Base-by-base conservation (phyloP, 2,888 invertebrate species). In the Tubulanus polymorphus region DNA sequence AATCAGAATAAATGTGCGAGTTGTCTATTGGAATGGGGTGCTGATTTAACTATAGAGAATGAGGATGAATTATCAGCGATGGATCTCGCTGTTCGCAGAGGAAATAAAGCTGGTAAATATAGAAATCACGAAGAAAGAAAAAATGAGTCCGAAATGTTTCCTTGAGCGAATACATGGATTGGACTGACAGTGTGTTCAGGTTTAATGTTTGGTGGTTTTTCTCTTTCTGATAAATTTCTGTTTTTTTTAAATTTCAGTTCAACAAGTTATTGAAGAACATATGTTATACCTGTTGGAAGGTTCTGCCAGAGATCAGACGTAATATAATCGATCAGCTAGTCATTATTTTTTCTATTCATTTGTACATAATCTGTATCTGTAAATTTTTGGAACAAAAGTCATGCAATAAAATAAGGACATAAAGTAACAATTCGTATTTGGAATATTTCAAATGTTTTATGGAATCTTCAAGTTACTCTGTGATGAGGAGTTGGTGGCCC, bases 1-100 rank as follows among this genome's bases (percentile, higher is more conserved):
- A 91, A 93, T 80, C 91, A 93, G 81, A 88, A 91, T 1, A 90
- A 90, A 74, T 89, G 91, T 56, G 91, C 91, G 70, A 88, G 90
- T 71, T 89, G 92, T 75, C 83, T 94, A 53, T 83, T 94, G 48
- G 82, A 87, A 23, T 83, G 86, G 70, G 91, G 91, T 55, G 90
- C 92, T 29, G 89, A 92, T 78, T 82, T 93, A 64, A 88, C 89
- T 2, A 82, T 86, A 58, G 84, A 86, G 57, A 93, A 94, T 82
- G 86, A 88, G 71, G 86, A 88, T 75, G 88, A 88, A 67, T 87
- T 91, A 71, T 90, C 89, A 63, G 91, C 93, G 51, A 90, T 90
- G 77, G 87, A 87, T 63, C 84, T 93, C 66, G 89, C 93, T 46
- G 84, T 90, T 28, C 70, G 83, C 82, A 72, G 85, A 84, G 78